Conservation (phyloP, 1,140 invertebrate genomes). For the Pseudomyrmex concolor region DNA sequence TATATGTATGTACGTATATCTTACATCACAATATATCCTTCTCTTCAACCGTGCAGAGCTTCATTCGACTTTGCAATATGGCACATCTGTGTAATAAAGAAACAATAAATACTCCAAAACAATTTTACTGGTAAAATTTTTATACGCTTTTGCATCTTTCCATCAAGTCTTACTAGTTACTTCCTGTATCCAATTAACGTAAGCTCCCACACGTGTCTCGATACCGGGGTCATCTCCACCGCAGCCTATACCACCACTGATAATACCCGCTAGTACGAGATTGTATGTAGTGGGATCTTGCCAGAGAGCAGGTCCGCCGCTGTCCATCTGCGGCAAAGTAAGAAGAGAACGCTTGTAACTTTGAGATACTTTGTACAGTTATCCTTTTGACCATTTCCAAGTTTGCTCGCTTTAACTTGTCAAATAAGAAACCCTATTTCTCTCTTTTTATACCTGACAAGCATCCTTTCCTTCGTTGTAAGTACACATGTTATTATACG, state of each 20-base stretch:
- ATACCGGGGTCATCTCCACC: slow-evolving; percentile 80
- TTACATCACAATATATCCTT: too few species aligned
- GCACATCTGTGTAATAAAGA: background rate
- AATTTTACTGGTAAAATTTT: too few species aligned
- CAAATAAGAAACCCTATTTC: background rate
- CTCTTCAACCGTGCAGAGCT: too few species aligned
- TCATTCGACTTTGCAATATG: slow-evolving; percentile 19
- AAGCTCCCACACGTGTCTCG: slow-evolving; percentile 84
- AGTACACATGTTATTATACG: slow-evolving; percentile 89
- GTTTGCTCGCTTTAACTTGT: too few species aligned
- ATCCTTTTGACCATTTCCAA: too few species aligned
- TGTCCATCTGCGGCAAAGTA: slow-evolving; percentile 86
- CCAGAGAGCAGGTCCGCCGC: slow-evolving; percentile 89
- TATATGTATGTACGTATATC: too few species aligned
- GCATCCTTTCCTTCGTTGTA: slow-evolving; percentile 66
- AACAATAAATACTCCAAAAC: background rate
- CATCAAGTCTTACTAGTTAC: slow-evolving; percentile 75
- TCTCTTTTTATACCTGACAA: slow-evolving; percentile 71
- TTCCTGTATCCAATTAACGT: slow-evolving; percentile 85
- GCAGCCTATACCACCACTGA: slow-evolving; percentile 85
- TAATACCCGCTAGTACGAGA: slow-evolving; percentile 84
- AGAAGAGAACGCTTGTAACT: background rate
- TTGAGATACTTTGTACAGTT: background rate
- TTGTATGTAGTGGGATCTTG: slow-evolving; percentile 81
- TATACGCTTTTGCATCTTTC: background rate